Percentiles rank a stretch among this genome's conserved stretches.
phyloP scores from a whole-genome alignment of 2,113 vertebrate genomes.

The Phyllostomus discolor region DNA sequence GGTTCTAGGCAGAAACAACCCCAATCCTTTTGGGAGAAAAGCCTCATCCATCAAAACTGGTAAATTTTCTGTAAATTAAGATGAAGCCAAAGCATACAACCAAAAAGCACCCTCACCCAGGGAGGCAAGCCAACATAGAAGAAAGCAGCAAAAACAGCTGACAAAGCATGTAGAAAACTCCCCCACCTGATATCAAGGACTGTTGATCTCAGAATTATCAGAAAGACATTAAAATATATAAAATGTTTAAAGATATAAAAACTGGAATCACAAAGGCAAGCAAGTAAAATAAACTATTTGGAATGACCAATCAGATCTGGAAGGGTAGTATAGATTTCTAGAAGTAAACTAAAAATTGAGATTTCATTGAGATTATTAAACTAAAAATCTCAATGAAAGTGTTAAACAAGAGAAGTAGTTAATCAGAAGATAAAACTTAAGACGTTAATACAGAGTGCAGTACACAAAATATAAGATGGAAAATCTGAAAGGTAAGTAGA shows the following conservation, averaged over 20 bases:
- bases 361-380: background rate
- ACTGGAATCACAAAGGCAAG: background rate
- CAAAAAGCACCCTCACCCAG: background rate
- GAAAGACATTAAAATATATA: background rate
- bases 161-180: background rate
- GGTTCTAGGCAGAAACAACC: background rate
- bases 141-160: background rate
- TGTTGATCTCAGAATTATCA: background rate
- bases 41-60: background rate
- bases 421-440: background rate
- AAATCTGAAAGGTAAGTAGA: background rate
- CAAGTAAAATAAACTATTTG: background rate
- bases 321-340: background rate
- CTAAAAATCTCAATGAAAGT: background rate
- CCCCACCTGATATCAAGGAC: background rate
- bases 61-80: background rate
- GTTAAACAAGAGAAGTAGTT: background rate
- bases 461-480: background rate
- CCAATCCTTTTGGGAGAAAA: background rate
- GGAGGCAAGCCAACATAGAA: background rate
- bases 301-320: background rate
- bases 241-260: conserved; percentile 4
- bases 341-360: background rate
- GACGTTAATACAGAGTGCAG: background rate
- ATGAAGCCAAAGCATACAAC: background rate